Conservation (phyloP, 2,113 vertebrate genomes). For the Syrrhaptes paradoxus region DNA sequence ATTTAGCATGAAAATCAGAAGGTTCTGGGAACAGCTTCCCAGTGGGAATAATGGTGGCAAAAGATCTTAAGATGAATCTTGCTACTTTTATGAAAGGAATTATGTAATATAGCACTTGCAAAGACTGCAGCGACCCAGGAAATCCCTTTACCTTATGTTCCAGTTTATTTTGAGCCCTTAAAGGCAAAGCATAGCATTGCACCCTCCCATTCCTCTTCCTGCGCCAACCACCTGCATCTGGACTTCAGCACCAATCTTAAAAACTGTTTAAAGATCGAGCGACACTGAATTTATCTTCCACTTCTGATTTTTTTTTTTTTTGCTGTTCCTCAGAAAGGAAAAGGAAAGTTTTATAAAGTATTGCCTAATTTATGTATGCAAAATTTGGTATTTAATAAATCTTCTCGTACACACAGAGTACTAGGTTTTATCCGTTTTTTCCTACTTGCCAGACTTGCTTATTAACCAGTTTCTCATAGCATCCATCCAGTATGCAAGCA, state of each 20-base stretch:
- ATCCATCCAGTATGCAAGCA: accelerated
- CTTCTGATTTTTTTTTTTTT: not conserved
- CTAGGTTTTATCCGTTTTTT: not conserved
- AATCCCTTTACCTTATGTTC: not conserved
- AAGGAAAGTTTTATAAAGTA: not conserved
- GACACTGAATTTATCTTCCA: not conserved
- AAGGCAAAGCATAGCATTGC: not conserved
- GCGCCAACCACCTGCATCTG: not conserved
- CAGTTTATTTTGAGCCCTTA: not conserved
- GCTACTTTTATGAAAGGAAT: not conserved
- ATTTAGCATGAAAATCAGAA: not conserved
- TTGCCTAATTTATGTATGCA: not conserved
- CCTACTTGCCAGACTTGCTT: not conserved
- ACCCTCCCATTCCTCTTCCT: not conserved
- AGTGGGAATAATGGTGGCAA: not conserved
- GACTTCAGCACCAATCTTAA: not conserved
- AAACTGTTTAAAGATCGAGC: not conserved
- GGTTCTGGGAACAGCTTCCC: not conserved
- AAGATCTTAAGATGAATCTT: not conserved
- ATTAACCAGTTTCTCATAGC: not conserved
- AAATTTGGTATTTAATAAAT: not conserved
- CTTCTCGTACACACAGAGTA: not conserved
- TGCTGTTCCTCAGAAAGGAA: not conserved
- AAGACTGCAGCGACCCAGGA: not conserved
- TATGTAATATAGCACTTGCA: not conserved